phyloP scores from a whole-genome alignment of 2,797 vertebrate species.

The Hypotaenidia okinawae region DNA sequence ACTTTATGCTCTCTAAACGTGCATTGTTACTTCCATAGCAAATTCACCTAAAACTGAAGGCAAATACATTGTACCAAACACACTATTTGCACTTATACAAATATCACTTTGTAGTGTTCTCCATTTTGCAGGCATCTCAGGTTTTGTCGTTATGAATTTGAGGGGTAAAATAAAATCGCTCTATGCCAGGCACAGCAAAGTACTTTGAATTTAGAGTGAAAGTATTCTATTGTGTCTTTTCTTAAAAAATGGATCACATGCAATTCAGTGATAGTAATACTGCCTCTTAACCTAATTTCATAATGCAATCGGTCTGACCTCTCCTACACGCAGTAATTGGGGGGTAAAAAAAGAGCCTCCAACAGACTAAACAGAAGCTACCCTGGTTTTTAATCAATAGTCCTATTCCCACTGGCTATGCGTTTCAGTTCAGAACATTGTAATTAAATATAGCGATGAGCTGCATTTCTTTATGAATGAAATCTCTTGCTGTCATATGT shows the following conservation, averaged over 20 bases:
- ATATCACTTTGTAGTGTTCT: background rate
- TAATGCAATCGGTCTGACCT: conserved; percentile 35
- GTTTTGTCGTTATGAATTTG: background rate
- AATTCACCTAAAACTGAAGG: background rate
- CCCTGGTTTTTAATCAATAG: conserved; percentile 73
- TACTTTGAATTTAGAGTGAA: background rate
- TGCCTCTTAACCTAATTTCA: conserved; percentile 48
- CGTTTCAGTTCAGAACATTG: conserved; percentile 61
- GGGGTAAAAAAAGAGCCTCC: background rate
- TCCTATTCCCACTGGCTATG: conserved; percentile 47
- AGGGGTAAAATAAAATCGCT: conserved; percentile 1
- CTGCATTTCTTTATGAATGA: conserved; percentile 53
- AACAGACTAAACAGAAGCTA: conserved; percentile 61
- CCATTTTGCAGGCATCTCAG: background rate
- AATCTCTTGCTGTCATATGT: background rate
- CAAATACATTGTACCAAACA: background rate
- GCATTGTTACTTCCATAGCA: background rate
- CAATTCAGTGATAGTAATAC: conserved; percentile 35
- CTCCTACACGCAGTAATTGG: conserved; percentile 38
- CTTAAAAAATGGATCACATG: background rate
- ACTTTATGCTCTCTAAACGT: background rate
- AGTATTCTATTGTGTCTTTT: background rate
- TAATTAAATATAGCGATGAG: conserved; percentile 66
- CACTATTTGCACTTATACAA: background rate
- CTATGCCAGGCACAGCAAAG: background rate